Percentiles rank a stretch among this genome's conserved stretches.
These are phyloP conservation scores for Zaprionus obscuricornis DNA, from an alignment of 2,888 invertebrate species.

Conservation along the genomic window DNA sequence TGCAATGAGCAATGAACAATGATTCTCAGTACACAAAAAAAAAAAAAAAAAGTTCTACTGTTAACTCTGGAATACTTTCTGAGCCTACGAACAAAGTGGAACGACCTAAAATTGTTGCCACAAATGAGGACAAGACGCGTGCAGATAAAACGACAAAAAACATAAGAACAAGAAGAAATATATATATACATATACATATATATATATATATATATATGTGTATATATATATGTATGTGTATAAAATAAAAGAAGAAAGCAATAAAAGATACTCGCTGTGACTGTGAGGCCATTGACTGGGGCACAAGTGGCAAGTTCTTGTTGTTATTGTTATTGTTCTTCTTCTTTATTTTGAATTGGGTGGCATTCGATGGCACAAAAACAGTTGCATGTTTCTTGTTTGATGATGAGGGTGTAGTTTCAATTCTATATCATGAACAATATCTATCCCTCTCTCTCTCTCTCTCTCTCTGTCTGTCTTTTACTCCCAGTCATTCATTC, in stretches of 20 bases:
- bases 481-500: constrained; percentile 3
- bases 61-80: too few relatives aligned
- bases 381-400: neutral
- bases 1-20: constrained; percentile 14
- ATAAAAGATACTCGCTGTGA: constrained; percentile 13
- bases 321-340: too few relatives aligned
- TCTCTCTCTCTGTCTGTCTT: constrained; percentile 2
- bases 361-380: constrained; percentile 36
- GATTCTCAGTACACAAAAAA: too few relatives aligned
- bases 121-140: constrained; percentile 63
- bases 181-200: neutral
- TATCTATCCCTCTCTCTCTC: too few relatives aligned
- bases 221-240: neutral
- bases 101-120: constrained; percentile 65
- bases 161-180: neutral
- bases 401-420: constrained; percentile 35
- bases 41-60: too few relatives aligned
- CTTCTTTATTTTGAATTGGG: constrained; percentile 41
- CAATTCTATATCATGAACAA: constrained; percentile 22
- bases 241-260: neutral
- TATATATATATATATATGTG: constrained; percentile 2
- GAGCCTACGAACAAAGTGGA: constrained; percentile 58
- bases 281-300: constrained; percentile 46
- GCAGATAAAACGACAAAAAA: constrained; percentile 28
- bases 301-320: constrained; percentile 40